phyloP scores from a whole-genome alignment of 2,113 vertebrate genomes.

The Falco punctatus region DNA sequence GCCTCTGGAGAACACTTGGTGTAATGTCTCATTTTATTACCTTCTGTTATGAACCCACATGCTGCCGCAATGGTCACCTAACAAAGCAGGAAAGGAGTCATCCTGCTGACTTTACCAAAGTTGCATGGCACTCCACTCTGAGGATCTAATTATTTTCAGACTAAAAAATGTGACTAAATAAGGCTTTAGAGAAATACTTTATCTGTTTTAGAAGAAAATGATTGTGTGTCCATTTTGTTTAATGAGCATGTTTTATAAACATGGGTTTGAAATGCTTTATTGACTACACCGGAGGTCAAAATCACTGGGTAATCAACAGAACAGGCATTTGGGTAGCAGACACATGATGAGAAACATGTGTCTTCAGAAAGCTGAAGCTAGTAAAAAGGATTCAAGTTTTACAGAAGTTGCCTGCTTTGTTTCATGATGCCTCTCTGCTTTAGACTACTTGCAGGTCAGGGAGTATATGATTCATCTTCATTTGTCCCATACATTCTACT shows the following conservation, averaged over 20 bases:
- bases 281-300: background rate
- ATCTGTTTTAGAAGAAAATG: background rate
- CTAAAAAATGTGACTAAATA: background rate
- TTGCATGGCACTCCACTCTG: background rate
- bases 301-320: background rate
- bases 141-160: background rate
- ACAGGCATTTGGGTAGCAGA: background rate
- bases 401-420: background rate
- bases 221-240: background rate
- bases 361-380: background rate
- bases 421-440: background rate
- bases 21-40: background rate
- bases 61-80: fast-evolving
- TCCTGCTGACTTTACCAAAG: background rate
- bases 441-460: background rate
- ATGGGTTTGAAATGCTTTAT: background rate
- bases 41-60: background rate
- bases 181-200: background rate
- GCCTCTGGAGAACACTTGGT: background rate
- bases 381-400: background rate
- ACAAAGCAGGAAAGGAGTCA: background rate
- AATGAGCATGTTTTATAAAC: background rate
- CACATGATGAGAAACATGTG: background rate
- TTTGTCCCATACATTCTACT: background rate
- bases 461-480: background rate